These are phyloP conservation scores for Chymomyza costata DNA, from an alignment of 1,140 invertebrate species.

Conservation along the genomic window DNA sequence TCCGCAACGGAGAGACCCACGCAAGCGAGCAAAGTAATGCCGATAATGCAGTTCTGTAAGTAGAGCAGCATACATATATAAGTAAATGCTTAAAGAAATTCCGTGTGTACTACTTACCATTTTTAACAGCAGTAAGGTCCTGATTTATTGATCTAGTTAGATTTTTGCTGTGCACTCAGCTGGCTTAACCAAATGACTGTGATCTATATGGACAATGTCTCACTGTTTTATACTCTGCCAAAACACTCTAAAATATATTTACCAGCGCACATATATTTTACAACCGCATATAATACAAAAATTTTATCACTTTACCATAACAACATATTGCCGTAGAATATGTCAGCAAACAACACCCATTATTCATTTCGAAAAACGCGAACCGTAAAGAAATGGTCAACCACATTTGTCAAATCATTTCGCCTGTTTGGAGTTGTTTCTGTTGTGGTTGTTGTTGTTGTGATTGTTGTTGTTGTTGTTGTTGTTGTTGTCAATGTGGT, in stretches of 20 bases:
- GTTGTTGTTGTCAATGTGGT: slow-evolving; percentile 4
- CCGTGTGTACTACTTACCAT: too few relatives aligned
- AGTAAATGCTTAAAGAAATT: too few relatives aligned
- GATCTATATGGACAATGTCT: too few relatives aligned
- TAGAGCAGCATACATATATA: too few relatives aligned
- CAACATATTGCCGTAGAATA: slow-evolving; percentile 27
- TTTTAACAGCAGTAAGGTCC: too few relatives aligned
- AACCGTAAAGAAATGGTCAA: slow-evolving; percentile 31
- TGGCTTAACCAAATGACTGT: too few relatives aligned
- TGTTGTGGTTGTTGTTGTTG: slow-evolving; percentile 8
- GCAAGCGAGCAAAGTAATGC: slow-evolving; percentile 30
- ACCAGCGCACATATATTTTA: slow-evolving; percentile 41
- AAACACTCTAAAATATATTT: slow-evolving; percentile 31
- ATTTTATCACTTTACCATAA: slow-evolving; percentile 38
- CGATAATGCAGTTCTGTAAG: slow-evolving; percentile 25
- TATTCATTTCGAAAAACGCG: too few relatives aligned
- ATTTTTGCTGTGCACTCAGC: too few relatives aligned
- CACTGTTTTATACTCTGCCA: too few relatives aligned
- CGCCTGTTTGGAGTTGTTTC: slow-evolving; percentile 14
- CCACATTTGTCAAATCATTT: too few relatives aligned
- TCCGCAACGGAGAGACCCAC: slow-evolving; percentile 41
- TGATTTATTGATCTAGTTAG: too few relatives aligned
- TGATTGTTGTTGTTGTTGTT: slow-evolving; percentile 3
- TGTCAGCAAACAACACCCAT: slow-evolving; percentile 46
- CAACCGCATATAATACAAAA: slow-evolving; percentile 39